Evolutionary conservation across 2,797 vertebrate species (phyloP).

Genomic region (Rallus crepitans): DNA sequence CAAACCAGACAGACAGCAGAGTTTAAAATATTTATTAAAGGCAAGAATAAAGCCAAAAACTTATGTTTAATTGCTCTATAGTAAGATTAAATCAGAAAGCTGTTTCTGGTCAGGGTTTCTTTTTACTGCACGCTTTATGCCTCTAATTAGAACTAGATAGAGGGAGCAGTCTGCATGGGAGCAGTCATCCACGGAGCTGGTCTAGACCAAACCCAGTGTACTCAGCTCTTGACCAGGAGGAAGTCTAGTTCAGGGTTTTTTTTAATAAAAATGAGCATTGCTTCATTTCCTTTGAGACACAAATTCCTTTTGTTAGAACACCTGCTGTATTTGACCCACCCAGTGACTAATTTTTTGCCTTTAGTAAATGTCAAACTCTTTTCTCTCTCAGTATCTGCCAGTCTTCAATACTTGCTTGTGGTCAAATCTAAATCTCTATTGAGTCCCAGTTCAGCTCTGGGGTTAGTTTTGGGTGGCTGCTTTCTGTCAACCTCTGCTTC

Average conservation of each 20-base stretch:
- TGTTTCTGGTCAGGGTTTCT: not conserved
- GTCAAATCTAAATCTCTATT: not conserved
- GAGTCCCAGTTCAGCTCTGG: not conserved
- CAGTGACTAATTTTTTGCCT: not conserved
- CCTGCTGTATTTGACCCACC: not conserved
- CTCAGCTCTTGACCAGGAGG: not conserved
- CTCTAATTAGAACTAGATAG: not conserved
- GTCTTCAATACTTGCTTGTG: not conserved
- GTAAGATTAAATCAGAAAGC: not conserved
- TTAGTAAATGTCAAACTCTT: not conserved
- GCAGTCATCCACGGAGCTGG: rapidly evolving
- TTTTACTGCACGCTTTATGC: not conserved
- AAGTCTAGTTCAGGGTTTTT: not conserved
- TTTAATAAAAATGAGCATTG: not conserved
- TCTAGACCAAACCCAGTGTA: not conserved
- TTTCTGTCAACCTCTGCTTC: not conserved
- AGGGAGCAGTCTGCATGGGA: not conserved
- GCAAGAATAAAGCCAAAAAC: not conserved
- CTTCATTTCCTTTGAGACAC: not conserved
- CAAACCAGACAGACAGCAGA: not conserved
- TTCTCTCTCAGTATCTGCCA: not conserved
- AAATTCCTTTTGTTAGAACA: not conserved
- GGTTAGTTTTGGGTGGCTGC: not conserved
- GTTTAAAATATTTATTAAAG: not conserved
- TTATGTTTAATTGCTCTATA: not conserved